Evolutionary conservation across 2,888 invertebrate species (phyloP).

Genomic region (Pyrochroa serraticornis): DNA sequence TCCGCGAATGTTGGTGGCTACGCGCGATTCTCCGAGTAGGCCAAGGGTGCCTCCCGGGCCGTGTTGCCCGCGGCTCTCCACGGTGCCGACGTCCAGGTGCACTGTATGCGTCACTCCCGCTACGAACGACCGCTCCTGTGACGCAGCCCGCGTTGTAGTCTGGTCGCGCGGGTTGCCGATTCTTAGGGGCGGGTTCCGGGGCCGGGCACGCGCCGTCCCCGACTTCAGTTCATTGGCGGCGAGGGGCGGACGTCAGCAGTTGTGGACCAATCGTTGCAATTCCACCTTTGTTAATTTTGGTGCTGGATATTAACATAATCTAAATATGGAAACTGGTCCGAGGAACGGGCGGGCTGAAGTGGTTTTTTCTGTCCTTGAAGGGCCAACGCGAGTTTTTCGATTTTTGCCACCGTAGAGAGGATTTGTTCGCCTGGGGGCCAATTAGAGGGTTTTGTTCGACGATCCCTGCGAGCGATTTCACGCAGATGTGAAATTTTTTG

Average conservation of each 20-base stretch:
- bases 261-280: slow-evolving; percentile 22
- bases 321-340: slow-evolving; percentile 25
- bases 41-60: slow-evolving; percentile 62
- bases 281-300: slow-evolving; percentile 21
- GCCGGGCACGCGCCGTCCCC: slow-evolving; percentile 40
- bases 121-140: slow-evolving; percentile 50
- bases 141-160: slow-evolving; percentile 47
- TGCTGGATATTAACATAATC: slow-evolving; percentile 18
- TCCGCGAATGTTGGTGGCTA: slow-evolving; percentile 76
- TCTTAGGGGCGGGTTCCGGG: slow-evolving; percentile 37
- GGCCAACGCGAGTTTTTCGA: too few species aligned
- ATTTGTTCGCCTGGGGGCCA: too few species aligned
- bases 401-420: too few species aligned
- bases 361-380: too few species aligned
- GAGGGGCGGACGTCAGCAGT: slow-evolving; percentile 29
- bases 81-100: slow-evolving; percentile 57
- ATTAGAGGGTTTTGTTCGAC: too few species aligned
- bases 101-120: slow-evolving; percentile 39
- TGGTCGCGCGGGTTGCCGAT: slow-evolving; percentile 56
- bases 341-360: slow-evolving; percentile 8
- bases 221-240: slow-evolving; percentile 35
- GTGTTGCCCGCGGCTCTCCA: slow-evolving; percentile 54
- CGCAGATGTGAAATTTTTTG: too few species aligned
- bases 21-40: slow-evolving; percentile 70
- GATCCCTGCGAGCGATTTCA: too few species aligned